phyloP scores from a whole-genome alignment of 2,888 invertebrate genomes.

The Neoitamus cyanurus region DNA sequence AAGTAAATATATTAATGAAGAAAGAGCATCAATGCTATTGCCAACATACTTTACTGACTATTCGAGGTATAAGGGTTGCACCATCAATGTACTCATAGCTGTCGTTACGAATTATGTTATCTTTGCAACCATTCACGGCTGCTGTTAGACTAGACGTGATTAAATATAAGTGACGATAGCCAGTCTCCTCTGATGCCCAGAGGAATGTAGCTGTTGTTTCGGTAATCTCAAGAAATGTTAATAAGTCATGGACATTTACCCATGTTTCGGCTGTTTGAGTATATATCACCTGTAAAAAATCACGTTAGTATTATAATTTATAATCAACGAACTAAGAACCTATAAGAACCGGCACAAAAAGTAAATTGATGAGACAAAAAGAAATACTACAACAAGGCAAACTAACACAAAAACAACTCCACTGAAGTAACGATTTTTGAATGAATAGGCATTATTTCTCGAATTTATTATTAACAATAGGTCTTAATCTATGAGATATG shows the following conservation, averaged over 20 bases:
- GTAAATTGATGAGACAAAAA: too few relatives aligned
- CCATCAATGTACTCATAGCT: constrained; percentile 58
- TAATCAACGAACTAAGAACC: too few relatives aligned
- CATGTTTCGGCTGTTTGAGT: constrained; percentile 77
- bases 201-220: constrained; percentile 74
- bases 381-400: too few relatives aligned
- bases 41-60: constrained; percentile 70
- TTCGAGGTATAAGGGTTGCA: constrained; percentile 69
- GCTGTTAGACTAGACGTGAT: constrained; percentile 72
- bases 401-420: too few relatives aligned
- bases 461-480: too few relatives aligned
- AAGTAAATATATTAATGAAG: constrained; percentile 55
- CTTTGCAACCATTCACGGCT: constrained; percentile 69
- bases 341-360: too few relatives aligned
- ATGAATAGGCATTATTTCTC: too few relatives aligned
- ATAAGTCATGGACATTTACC: constrained; percentile 93
- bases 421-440: too few relatives aligned
- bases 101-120: constrained; percentile 52
- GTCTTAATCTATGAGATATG: too few relatives aligned
- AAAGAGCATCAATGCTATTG: background rate
- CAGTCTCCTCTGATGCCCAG: constrained; percentile 94
- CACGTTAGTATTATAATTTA: background rate
- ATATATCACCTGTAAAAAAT: constrained; percentile 62
- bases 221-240: constrained; percentile 78
- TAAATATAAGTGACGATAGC: constrained; percentile 88